Base-by-base conservation (phyloP, 2,113 vertebrate genomes). In the Grallaria varia region DNA sequence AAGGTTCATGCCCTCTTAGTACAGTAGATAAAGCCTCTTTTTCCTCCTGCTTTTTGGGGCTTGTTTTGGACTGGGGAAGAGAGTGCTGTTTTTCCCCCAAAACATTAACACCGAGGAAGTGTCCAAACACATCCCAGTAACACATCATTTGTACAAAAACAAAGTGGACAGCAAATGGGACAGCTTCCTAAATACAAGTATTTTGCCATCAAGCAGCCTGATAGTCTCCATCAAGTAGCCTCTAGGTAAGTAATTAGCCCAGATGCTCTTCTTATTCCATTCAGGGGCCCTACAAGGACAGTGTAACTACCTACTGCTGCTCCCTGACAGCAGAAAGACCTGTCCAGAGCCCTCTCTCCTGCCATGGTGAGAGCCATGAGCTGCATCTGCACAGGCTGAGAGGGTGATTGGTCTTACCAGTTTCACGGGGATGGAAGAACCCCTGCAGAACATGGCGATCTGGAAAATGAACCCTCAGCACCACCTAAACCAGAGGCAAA, bases 361-460 rank as follows among this genome's bases (percentile, higher is more conserved):
- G 8, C 10, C 37, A 44, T 2, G 28, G 31, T 24, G 6, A 28
- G 20, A 62, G 49, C 45, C 33, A 13, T 2, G 10, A 59, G 45
- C 21, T 24, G 24, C 50, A 55, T 56, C 39, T 47, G 55, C 42
- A 15, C 12, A 23, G n/a, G 12, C 10, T 16, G 44, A 40, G 8
- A 13, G 13, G 6, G 11, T 58, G 6, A 19, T 8, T 3, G 3
- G 31, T 31, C 97, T 95, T 93, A 99, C 99, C 98, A 75, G 99
- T 99, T 95, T 99, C 99, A 27, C 97, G 94, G 28, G 99, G 99
- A 71, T 93, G 97, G 96, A 99, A 99, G 97, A 99, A 99, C 7
- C 99, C 99, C 75, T 99, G 99, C 4, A 99, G 97, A 93, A 99
- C 97, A 28, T 98, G 96, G 63, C 99, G 98, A 97, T 99, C 99